Conservation (phyloP, 2,888 invertebrate species). For the Macrostomum cliftonense region DNA sequence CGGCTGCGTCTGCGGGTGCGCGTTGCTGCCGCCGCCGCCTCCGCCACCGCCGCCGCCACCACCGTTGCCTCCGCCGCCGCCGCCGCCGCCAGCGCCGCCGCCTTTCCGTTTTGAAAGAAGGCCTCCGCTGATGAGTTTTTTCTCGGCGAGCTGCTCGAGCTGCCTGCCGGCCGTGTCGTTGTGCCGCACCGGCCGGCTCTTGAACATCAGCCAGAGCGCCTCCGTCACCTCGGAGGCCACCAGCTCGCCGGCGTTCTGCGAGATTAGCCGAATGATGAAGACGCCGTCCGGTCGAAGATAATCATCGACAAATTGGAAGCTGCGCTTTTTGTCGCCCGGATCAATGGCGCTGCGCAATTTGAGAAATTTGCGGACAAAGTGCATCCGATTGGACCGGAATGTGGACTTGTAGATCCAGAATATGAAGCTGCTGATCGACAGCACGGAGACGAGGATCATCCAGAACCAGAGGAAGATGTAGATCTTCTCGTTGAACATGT, state of each 20-base stretch:
- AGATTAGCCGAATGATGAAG: slow-evolving; percentile 12
- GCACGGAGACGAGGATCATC: slow-evolving; percentile 38
- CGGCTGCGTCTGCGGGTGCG: no score
- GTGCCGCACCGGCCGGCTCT: no score
- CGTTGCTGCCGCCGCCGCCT: no score
- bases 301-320: slow-evolving; percentile 9
- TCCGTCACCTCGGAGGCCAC: slow-evolving; percentile 11
- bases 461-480: slow-evolving; percentile 42
- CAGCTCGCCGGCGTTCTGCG: slow-evolving; percentile 13
- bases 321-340: slow-evolving; percentile 5
- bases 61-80: no score
- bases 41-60: no score
- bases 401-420: slow-evolving; percentile 36
- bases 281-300: slow-evolving; percentile 13
- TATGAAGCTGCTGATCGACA: slow-evolving; percentile 36
- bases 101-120: no score
- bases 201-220: slow-evolving; percentile 7
- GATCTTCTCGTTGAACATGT: slow-evolving; percentile 24
- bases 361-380: slow-evolving; percentile 9
- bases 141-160: no score
- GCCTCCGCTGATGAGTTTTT: no score
- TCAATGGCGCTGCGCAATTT: slow-evolving; percentile 8
- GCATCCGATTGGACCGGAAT: slow-evolving; percentile 24
- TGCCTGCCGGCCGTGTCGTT: no score
- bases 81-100: no score